Evolutionary conservation across 2,797 vertebrate species (phyloP).

Genomic region (Sylvia borin): DNA sequence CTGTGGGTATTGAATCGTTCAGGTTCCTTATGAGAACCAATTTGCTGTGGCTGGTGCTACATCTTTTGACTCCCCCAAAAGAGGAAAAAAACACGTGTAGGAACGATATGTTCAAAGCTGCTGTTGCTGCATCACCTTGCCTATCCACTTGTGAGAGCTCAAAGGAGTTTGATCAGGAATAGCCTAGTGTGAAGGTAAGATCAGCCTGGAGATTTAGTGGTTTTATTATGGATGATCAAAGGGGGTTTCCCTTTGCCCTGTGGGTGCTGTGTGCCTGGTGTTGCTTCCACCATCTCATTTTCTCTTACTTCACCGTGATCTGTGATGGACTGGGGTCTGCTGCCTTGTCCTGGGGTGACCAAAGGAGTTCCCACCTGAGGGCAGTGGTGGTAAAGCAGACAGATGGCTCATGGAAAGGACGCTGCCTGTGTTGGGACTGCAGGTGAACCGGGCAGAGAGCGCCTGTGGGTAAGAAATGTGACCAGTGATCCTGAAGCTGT

Average conservation of each 20-base stretch:
- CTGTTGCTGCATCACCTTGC: not conserved
- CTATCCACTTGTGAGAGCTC: not conserved
- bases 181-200: not conserved
- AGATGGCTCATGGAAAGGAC: not conserved
- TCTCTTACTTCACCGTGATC: not conserved
- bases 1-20: not conserved
- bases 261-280: rapidly evolving
- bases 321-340: not conserved
- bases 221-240: not conserved
- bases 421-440: not conserved
- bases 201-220: not conserved
- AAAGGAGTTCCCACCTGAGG: not conserved
- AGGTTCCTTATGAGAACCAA: not conserved
- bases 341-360: not conserved
- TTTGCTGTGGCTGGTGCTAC: not conserved
- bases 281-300: not conserved
- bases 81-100: not conserved
- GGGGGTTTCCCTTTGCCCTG: not conserved
- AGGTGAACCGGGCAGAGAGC: rapidly evolving
- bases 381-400: not conserved
- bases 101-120: not conserved
- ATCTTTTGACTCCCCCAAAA: not conserved
- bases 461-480: rapidly evolving
- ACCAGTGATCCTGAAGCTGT: not conserved
- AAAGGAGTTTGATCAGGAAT: not conserved